Evolutionary conservation across 2,888 invertebrate species (phyloP).

Genomic region (Drosophila nr. perissopoda): DNA sequence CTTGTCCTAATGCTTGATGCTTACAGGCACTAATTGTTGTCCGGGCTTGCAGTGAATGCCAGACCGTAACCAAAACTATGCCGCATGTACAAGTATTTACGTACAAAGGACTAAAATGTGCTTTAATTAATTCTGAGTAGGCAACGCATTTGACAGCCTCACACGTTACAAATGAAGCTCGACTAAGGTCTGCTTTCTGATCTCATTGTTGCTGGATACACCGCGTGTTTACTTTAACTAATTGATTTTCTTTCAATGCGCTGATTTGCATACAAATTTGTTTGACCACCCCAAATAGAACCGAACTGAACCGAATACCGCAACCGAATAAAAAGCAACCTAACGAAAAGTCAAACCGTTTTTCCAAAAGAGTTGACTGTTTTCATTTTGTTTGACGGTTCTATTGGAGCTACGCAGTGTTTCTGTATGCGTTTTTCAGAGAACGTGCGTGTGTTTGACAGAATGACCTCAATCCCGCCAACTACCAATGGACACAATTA

Average conservation of each 20-base stretch:
- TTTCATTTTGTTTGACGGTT: slow-evolving; percentile 43
- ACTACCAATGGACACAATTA: slow-evolving; percentile 40
- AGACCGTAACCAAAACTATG: slow-evolving; percentile 36
- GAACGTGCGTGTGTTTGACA: slow-evolving; percentile 1
- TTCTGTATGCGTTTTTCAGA: background rate
- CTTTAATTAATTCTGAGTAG: slow-evolving; percentile 72
- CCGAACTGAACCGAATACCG: background rate
- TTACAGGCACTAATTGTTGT: slow-evolving; percentile 68
- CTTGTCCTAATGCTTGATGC: slow-evolving; percentile 37
- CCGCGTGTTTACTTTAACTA: slow-evolving; percentile 72
- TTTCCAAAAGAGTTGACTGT: slow-evolving; percentile 23
- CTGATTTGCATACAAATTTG: slow-evolving; percentile 73
- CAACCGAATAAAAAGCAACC: slow-evolving; percentile 31
- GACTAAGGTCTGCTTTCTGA: slow-evolving; percentile 30
- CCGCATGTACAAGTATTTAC: slow-evolving; percentile 4
- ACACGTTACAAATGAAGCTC: slow-evolving; percentile 39
- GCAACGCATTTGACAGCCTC: slow-evolving; percentile 60
- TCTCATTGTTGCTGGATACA: slow-evolving; percentile 55
- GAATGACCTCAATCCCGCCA: background rate
- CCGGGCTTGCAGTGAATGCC: slow-evolving; percentile 35
- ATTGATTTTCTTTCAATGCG: slow-evolving; percentile 78
- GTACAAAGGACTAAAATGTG: slow-evolving; percentile 46
- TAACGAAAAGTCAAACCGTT: slow-evolving; percentile 26
- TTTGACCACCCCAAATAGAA: slow-evolving; percentile 29
- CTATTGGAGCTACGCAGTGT: slow-evolving; percentile 22